Percentiles rank a stretch among this genome's conserved stretches.
phyloP scores from a whole-genome alignment of 2,888 invertebrate species.

The Cephus pygmeus region DNA sequence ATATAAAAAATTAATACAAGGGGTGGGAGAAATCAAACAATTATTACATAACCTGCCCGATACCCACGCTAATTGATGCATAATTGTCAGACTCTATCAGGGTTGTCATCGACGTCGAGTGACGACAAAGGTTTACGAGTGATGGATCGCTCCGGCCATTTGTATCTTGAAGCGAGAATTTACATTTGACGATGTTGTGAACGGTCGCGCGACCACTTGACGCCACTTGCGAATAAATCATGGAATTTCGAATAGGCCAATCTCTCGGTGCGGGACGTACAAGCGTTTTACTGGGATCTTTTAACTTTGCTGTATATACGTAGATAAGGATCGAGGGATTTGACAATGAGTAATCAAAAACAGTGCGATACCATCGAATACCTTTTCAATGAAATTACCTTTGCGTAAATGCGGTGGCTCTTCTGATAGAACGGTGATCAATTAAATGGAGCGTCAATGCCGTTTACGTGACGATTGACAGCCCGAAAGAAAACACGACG shows the following conservation, averaged over 20 bases:
- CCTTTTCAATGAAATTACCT: background rate
- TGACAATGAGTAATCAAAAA: background rate
- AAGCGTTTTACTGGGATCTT: background rate
- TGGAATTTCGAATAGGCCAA: background rate
- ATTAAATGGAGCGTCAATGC: background rate
- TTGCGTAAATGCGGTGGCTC: background rate
- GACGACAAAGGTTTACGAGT: background rate
- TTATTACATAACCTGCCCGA: background rate
- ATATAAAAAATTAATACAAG: background rate
- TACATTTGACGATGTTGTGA: too few species aligned
- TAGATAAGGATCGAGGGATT: background rate
- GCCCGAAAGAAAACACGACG: background rate
- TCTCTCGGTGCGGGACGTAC: background rate
- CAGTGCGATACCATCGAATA: background rate
- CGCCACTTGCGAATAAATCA: background rate
- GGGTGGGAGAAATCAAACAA: background rate
- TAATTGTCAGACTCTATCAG: background rate
- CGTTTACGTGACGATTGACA: background rate
- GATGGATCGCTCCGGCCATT: background rate
- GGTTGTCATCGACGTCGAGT: background rate
- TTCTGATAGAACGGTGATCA: background rate
- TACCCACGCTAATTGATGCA: background rate
- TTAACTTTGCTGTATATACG: background rate
- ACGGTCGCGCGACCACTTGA: background rate
- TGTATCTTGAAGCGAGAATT: background rate